phyloP scores from a whole-genome alignment of 1,140 invertebrate species.

The Drosophila bipectinata region DNA sequence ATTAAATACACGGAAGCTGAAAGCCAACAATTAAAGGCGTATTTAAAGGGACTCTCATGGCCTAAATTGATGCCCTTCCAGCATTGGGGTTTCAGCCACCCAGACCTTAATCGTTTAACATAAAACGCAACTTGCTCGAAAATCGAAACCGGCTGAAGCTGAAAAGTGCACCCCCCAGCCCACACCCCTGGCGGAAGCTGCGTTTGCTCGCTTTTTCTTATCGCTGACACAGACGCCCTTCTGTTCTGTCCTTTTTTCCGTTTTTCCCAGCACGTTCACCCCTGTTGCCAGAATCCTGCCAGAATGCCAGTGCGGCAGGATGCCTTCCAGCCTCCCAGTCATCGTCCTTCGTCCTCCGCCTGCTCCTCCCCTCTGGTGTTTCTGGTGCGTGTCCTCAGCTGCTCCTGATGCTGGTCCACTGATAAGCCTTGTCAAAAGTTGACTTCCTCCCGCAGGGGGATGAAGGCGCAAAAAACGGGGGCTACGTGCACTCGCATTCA shows the following conservation, averaged over 20 bases:
- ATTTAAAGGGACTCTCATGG: not conserved
- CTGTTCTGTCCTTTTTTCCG: constrained; percentile 1
- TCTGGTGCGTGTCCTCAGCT: constrained; percentile 40
- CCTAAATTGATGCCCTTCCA: not conserved
- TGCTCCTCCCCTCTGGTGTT: not conserved
- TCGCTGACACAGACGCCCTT: constrained; percentile 36
- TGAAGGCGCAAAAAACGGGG: constrained; percentile 17
- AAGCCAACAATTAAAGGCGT: not conserved
- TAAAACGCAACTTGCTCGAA: constrained; percentile 27
- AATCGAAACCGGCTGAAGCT: constrained; percentile 17
- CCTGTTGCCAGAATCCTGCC: constrained; percentile 1
- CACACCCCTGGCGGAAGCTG: constrained; percentile 3
- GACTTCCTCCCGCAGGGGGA: constrained; percentile 32
- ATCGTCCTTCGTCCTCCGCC: constrained; percentile 10
- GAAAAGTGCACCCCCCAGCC: constrained; percentile 7
- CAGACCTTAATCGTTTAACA: constrained; percentile 27
- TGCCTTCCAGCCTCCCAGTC: constrained; percentile 8
- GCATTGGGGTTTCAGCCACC: constrained; percentile 3
- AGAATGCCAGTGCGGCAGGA: not conserved
- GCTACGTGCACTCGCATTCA: constrained; percentile 73
- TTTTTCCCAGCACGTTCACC: constrained; percentile 24
- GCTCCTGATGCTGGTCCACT: constrained; percentile 50
- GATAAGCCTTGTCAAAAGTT: constrained; percentile 62
- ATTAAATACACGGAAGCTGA: no score
- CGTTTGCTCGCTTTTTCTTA: constrained; percentile 36